Conservation (phyloP, 2,797 vertebrate genomes). For the Gallinago stenura region DNA sequence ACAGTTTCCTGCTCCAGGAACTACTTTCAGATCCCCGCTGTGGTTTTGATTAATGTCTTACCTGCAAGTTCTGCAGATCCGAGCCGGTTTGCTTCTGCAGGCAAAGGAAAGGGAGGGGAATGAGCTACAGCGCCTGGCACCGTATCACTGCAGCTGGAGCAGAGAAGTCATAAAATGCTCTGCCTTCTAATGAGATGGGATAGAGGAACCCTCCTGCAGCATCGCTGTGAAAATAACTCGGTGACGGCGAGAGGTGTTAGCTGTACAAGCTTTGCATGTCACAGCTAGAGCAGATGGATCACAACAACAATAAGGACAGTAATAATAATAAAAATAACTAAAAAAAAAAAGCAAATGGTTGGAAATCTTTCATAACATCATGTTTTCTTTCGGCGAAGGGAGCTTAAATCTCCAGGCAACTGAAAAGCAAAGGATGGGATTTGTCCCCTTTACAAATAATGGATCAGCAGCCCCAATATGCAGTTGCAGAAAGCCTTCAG, state of each 20-base stretch:
- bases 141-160: not conserved
- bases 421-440: not conserved
- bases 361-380: not conserved
- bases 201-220: not conserved
- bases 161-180: constrained; percentile 40
- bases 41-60: constrained; percentile 67
- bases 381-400: not conserved
- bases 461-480: not conserved
- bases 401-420: constrained; percentile 10
- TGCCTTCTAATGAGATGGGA: constrained; percentile 42
- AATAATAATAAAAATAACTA: not conserved
- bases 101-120: not conserved
- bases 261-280: not conserved
- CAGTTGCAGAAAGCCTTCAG: constrained; percentile 31
- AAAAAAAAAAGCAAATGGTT: not conserved
- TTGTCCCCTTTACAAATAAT: constrained; percentile 28
- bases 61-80: constrained; percentile 41
- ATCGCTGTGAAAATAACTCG: constrained; percentile 3
- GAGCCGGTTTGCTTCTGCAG: constrained; percentile 30
- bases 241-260: not conserved
- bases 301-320: not conserved
- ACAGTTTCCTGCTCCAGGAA: constrained; percentile 53
- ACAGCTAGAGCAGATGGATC: not conserved
- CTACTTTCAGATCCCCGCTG: constrained; percentile 28
- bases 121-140: not conserved